Evolutionary conservation across 2,797 vertebrate genomes (phyloP).

Genomic region (Anguilla anguilla): DNA sequence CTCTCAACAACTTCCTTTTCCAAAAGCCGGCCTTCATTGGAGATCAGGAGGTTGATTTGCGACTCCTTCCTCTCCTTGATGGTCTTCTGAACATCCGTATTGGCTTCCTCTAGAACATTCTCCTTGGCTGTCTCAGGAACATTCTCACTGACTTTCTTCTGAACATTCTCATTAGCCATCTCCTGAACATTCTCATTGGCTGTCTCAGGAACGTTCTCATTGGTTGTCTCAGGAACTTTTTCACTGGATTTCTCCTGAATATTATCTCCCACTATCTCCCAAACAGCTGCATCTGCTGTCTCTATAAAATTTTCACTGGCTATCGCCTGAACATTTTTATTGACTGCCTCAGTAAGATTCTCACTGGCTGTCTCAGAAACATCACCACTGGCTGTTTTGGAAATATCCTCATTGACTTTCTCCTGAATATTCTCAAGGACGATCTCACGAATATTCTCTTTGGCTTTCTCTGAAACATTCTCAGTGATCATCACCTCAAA

Average conservation of each 20-base stretch:
- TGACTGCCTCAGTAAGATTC: background rate
- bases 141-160: background rate
- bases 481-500: constrained; percentile 45
- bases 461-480: constrained; percentile 14
- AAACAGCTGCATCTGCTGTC: background rate
- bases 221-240: background rate
- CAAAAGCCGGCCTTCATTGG: background rate
- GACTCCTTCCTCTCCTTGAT: background rate
- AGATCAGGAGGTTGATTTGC: background rate
- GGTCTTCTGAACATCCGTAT: background rate
- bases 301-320: background rate
- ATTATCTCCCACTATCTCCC: background rate
- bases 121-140: background rate
- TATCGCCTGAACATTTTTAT: background rate
- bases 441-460: constrained; percentile 40
- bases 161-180: background rate
- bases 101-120: background rate
- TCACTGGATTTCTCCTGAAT: background rate
- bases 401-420: constrained; percentile 50
- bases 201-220: background rate
- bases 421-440: constrained; percentile 65
- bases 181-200: background rate
- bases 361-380: background rate
- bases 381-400: background rate
- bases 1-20: background rate